Conservation (phyloP, 1,140 invertebrate species). For the Geopemphigus sp. region DNA sequence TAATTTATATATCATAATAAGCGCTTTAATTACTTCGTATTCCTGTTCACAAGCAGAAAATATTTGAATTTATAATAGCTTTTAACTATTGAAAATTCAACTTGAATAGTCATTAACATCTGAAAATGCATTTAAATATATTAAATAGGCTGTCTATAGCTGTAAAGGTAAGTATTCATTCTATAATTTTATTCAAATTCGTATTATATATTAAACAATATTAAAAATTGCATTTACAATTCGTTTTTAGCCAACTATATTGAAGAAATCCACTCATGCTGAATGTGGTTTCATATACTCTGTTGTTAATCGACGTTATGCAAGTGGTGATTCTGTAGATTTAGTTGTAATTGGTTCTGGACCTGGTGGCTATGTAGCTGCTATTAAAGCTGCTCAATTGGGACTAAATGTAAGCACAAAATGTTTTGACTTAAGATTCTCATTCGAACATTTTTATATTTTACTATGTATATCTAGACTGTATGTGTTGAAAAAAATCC, state of each 20-base stretch:
- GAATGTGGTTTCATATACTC: slow-evolving; percentile 29
- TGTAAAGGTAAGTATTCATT: slow-evolving; percentile 56
- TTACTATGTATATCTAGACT: slow-evolving; percentile 63
- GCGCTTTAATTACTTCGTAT: neutral
- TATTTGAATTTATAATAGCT: neutral
- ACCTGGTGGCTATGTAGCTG: slow-evolving; percentile 98
- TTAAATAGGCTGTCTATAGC: slow-evolving; percentile 56
- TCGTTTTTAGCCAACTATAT: slow-evolving; percentile 51
- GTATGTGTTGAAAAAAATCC: slow-evolving; percentile 94
- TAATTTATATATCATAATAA: neutral
- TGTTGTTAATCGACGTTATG: slow-evolving; percentile 58
- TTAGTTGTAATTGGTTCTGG: slow-evolving; percentile 97
- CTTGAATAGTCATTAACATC: neutral
- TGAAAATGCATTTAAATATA: slow-evolving; percentile 57
- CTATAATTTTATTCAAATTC: neutral
- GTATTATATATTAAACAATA: neutral
- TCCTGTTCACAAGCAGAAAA: neutral
- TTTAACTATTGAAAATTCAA: neutral
- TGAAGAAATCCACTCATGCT: slow-evolving; percentile 32
- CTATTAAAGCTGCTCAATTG: slow-evolving; percentile 97
- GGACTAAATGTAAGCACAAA: slow-evolving; percentile 81
- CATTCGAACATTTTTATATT: neutral
- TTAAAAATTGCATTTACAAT: neutral
- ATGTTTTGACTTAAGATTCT: neutral
- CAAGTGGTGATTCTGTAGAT: slow-evolving; percentile 78